Percentiles rank a stretch among this genome's conserved stretches.
These are phyloP conservation scores for Apodemia zela DNA, from an alignment of 2,888 invertebrate genomes.

Conservation along the genomic window DNA sequence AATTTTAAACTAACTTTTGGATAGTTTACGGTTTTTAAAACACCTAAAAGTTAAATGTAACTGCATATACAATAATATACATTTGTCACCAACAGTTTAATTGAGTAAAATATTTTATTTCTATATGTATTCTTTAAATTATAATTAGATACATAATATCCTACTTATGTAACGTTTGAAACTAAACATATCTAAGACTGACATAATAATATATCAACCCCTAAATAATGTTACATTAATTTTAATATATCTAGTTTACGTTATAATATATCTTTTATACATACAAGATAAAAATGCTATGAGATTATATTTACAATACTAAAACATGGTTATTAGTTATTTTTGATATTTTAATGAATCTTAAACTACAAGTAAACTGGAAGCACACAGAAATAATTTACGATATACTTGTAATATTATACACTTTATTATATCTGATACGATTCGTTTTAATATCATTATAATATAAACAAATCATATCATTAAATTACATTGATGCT, in stretches of 20 bases:
- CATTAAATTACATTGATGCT: too few species aligned
- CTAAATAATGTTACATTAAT: neutral
- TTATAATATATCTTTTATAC: neutral
- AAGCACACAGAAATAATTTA: conserved; percentile 71
- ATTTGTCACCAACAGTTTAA: too few species aligned
- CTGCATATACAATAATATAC: too few species aligned
- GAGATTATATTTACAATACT: conserved; percentile 62
- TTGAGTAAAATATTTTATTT: too few species aligned
- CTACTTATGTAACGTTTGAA: neutral
- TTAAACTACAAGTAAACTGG: conserved; percentile 67
- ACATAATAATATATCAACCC: neutral
- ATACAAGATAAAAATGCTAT: conserved; percentile 70
- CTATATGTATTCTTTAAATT: too few species aligned
- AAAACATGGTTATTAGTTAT: conserved; percentile 37
- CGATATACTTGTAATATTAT: conserved; percentile 39
- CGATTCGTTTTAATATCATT: too few species aligned
- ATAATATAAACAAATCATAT: too few species aligned
- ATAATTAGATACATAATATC: neutral
- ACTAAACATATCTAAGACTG: neutral
- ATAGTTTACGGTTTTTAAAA: too few species aligned
- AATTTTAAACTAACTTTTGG: too few species aligned
- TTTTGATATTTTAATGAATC: conserved; percentile 33
- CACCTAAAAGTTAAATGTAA: too few species aligned
- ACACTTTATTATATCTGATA: too few species aligned
- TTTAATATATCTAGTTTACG: neutral